Evolutionary conservation across 2,113 vertebrate species (phyloP), one percentile per base, ranked within the genome.

Genomic region (Rhynchopsitta pachyrhyncha): DNA sequence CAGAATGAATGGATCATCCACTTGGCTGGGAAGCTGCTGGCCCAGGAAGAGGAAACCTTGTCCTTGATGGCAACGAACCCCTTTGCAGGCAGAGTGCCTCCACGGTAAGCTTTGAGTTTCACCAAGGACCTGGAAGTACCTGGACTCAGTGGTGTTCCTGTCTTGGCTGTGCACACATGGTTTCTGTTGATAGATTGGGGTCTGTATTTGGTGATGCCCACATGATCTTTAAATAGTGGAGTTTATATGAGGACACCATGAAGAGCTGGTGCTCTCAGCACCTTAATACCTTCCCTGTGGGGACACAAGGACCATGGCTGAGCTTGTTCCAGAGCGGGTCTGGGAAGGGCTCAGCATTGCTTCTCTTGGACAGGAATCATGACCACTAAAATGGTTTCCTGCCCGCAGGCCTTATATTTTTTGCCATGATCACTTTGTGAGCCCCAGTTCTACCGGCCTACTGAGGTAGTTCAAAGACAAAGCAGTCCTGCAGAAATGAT

Each of bases 1-100:
- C 99, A 99, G 91, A 99, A 98, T 2, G 99, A 99, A 50, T 99
- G 99, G 99, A 96, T 99, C 79, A 98, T 99, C 94, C 99, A 99
- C 92, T 98, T 99, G 47, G 99, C 99, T 0, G 99, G 99, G 47
- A 98, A 99, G 78, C 98, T 99, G 83, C 97, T 99, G 89, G 98
- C 98, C 63, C 99, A 99, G 7, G 99, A 99, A 10, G 97, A 98
- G 29, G 82, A 87, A 1, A 86, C 98, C 29, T 96, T 99, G 69
- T 99, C 99, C 14, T 97, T 99, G 77, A 95, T 99, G 11, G 98
- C 98, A 18, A 93, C 96, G 6, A 99, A 99, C 96, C 99, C 99
- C 0, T 99, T 99, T 18, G 90, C 97, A 2, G 98, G 97, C 97
- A 97, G 96, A 88, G 94, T 92, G 1, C 93, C 98, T 0, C 99